Percentiles rank a stretch among this genome's conserved stretches.
These are phyloP conservation scores for Buphagus erythrorhynchus DNA, from an alignment of 2,797 vertebrate genomes.

Conservation along the genomic window DNA sequence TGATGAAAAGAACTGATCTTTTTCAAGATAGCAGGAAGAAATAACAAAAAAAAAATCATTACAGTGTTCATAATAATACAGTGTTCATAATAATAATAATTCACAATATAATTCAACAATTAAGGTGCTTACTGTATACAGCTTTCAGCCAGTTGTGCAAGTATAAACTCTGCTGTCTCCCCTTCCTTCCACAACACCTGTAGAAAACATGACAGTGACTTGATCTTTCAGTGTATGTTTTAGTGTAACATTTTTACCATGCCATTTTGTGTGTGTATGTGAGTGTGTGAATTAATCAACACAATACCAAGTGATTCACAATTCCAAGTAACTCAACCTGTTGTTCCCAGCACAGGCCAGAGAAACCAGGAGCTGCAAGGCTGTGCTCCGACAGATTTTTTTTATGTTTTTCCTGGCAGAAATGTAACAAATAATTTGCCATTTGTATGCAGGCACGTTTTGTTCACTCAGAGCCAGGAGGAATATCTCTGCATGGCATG, in stretches of 20 bases:
- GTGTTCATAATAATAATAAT: not conserved
- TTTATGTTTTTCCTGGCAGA: not conserved
- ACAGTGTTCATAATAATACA: not conserved
- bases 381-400: not conserved
- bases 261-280: not conserved
- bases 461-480: not conserved
- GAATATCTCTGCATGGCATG: not conserved
- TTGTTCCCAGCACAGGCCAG: not conserved
- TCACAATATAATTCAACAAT: too few relatives aligned
- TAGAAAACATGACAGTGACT: not conserved
- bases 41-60: not conserved
- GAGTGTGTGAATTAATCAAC: not conserved
- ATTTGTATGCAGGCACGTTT: not conserved
- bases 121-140: not conserved
- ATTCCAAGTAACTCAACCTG: not conserved
- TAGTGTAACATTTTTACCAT: not conserved
- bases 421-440: not conserved
- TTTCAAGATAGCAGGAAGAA: not conserved
- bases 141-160: not conserved
- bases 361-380: not conserved
- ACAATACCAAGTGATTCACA: not conserved
- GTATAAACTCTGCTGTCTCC: not conserved
- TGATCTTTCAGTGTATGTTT: not conserved
- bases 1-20: not conserved
- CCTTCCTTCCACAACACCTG: not conserved